These are phyloP conservation scores for Hanleya hanleyi DNA, from an alignment of 2,888 invertebrate genomes.

Conservation along the genomic window DNA sequence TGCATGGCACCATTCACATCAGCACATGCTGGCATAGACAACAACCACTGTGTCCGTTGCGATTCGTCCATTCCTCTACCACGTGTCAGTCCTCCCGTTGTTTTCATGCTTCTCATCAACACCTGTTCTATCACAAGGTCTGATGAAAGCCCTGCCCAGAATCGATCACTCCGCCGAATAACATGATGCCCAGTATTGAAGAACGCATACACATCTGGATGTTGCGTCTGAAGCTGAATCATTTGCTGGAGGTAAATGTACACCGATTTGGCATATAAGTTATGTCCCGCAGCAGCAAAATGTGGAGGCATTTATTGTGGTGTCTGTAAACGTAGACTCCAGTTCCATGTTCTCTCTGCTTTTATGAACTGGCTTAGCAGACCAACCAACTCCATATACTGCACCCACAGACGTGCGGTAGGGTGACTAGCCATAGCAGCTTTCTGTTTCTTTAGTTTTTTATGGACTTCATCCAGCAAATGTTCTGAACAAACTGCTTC, in stretches of 20 bases:
- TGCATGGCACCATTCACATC: slow-evolving; percentile 37
- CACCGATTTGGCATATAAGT: slow-evolving; percentile 46
- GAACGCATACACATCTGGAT: slow-evolving; percentile 29
- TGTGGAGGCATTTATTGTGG: slow-evolving; percentile 30
- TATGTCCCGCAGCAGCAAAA: slow-evolving; percentile 43
- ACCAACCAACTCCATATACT: slow-evolving; percentile 37
- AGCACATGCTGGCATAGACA: slow-evolving; percentile 41
- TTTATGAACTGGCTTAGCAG: slow-evolving; percentile 35
- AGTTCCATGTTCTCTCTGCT: slow-evolving; percentile 28
- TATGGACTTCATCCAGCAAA: background rate
- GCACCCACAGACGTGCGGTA: slow-evolving; percentile 23
- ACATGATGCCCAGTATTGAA: slow-evolving; percentile 38
- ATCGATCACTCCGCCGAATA: slow-evolving; percentile 36
- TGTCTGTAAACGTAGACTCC: slow-evolving; percentile 27
- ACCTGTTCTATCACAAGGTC: slow-evolving; percentile 52
- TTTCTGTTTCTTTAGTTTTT: slow-evolving; percentile 11
- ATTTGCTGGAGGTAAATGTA: slow-evolving; percentile 47
- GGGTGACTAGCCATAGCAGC: background rate
- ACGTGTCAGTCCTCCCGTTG: slow-evolving; percentile 44
- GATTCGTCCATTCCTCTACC: slow-evolving; percentile 39
- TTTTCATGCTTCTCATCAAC: slow-evolving; percentile 46
- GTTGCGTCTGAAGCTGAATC: slow-evolving; percentile 44
- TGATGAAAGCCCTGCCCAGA: slow-evolving; percentile 49
- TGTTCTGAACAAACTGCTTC: background rate
- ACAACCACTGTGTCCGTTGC: slow-evolving; percentile 40